A percentile compares a stretch with the other conserved stretches of the same genome.
Evolutionary conservation across 1,140 invertebrate species (phyloP).

Genomic region (Cydia pomonella): DNA sequence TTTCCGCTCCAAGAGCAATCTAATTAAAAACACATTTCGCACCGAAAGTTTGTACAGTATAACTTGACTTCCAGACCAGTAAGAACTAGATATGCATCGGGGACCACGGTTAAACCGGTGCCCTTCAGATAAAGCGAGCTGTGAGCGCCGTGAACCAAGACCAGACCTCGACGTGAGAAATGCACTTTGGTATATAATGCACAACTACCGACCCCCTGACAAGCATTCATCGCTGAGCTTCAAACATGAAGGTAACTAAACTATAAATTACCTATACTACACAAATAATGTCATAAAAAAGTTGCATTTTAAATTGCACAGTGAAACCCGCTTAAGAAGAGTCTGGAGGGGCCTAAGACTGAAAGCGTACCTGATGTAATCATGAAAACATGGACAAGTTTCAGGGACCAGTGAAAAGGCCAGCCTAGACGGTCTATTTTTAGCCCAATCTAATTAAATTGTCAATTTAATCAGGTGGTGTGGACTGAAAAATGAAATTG

Average conservation of each 20-base stretch:
- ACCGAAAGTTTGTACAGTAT: background rate
- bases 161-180: constrained; percentile 60
- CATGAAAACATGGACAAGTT: no score
- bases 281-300: no score
- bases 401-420: no score
- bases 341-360: no score
- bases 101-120: background rate
- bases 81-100: background rate
- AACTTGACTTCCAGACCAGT: background rate
- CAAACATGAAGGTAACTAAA: constrained; percentile 71
- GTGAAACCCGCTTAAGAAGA: no score
- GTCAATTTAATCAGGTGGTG: no score
- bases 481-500: no score
- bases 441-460: no score
- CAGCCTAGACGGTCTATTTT: no score
- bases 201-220: constrained; percentile 53
- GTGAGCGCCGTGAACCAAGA: background rate
- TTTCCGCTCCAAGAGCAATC: constrained; percentile 62
- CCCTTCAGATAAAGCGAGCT: background rate
- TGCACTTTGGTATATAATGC: constrained; percentile 64
- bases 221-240: constrained; percentile 69
- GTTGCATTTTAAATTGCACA: no score
- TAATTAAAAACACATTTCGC: constrained; percentile 42
- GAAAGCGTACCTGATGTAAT: no score
- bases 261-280: background rate